Evolutionary conservation across 2,113 vertebrate genomes (phyloP).

Genomic region (Neofelis nebulosa): DNA sequence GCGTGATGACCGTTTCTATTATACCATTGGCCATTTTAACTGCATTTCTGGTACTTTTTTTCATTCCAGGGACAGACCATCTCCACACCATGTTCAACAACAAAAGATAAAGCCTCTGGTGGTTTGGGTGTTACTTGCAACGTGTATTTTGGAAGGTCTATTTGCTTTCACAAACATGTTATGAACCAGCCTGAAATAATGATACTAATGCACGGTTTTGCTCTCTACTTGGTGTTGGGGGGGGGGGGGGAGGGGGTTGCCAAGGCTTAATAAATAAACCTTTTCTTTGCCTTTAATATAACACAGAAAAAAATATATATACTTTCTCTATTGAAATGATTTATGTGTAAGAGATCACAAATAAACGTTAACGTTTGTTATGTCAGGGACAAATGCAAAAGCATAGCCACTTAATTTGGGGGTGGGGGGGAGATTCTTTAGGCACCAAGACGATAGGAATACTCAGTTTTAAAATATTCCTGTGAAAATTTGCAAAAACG

Average conservation of each 20-base stretch:
- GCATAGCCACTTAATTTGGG: not conserved
- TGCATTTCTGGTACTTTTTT: not conserved
- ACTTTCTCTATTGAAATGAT: not conserved
- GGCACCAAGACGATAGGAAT: not conserved
- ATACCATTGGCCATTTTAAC: not conserved
- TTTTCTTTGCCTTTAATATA: not conserved
- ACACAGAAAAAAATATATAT: not conserved
- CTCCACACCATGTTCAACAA: not conserved
- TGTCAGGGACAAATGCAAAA: conserved; percentile 27
- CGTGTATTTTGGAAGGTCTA: not conserved
- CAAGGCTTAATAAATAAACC: not conserved
- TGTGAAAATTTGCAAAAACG: not conserved
- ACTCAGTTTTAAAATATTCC: not conserved
- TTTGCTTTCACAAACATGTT: not conserved
- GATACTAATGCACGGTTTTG: not conserved
- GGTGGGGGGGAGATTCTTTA: not conserved
- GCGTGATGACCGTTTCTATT: not conserved
- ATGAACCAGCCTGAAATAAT: not conserved
- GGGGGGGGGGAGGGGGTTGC: not conserved
- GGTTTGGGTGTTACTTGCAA: not conserved
- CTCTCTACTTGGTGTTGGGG: not conserved
- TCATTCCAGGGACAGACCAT: not conserved
- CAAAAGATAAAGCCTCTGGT: not conserved
- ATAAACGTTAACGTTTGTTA: not conserved
- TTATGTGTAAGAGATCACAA: not conserved